phyloP scores from a whole-genome alignment of 2,113 vertebrate genomes.

The Pelecanus crispus region DNA sequence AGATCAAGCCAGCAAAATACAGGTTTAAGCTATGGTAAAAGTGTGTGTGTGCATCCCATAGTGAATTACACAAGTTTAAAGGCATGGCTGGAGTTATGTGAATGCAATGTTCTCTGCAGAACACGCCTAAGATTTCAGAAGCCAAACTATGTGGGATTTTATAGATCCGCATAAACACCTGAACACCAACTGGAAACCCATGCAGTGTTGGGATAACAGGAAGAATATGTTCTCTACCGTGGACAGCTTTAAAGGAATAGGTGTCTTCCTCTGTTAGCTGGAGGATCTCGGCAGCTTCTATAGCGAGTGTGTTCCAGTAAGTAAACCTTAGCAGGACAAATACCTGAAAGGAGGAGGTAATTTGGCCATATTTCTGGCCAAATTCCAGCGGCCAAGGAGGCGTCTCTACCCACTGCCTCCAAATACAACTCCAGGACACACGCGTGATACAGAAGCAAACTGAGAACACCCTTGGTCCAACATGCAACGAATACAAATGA shows the following conservation, averaged over 20 bases:
- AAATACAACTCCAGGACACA: neutral
- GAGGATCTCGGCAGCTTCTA: neutral
- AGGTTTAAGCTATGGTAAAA: neutral
- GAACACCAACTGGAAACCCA: neutral
- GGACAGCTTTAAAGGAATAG: neutral
- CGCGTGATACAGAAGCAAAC: neutral
- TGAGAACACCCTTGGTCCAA: neutral
- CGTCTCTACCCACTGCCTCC: neutral
- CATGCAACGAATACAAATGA: fast-evolving
- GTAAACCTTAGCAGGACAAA: neutral
- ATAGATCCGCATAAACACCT: neutral
- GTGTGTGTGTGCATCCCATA: neutral
- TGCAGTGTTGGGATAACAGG: neutral
- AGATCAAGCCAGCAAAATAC: neutral
- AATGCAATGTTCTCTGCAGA: neutral
- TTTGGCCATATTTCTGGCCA: neutral
- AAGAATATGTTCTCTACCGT: neutral
- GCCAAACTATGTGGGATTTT: neutral
- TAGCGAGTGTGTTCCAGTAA: fast-evolving
- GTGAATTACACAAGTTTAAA: neutral
- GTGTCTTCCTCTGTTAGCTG: neutral
- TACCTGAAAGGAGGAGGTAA: neutral
- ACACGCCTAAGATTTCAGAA: neutral
- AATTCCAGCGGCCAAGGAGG: neutral
- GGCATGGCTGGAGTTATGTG: neutral